A percentile compares a stretch with the other conserved stretches of the same genome.
phyloP scores from a whole-genome alignment of 2,113 vertebrate species.

The Emydura subglobosa region DNA sequence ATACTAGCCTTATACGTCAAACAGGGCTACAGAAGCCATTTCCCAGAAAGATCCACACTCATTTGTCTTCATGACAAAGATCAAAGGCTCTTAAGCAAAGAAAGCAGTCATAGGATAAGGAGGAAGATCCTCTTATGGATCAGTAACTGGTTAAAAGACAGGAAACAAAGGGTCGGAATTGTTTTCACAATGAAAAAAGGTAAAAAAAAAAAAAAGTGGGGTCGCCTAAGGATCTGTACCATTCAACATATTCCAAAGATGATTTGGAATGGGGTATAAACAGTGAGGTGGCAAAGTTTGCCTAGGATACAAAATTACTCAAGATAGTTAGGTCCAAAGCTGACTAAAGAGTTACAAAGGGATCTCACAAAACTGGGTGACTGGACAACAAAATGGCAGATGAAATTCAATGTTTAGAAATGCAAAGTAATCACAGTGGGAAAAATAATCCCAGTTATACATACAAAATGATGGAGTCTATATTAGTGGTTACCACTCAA shows the following conservation, averaged over 20 bases:
- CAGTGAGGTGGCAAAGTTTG: not conserved
- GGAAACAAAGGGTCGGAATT: not conserved
- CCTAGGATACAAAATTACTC: not conserved
- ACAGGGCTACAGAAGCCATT: not conserved
- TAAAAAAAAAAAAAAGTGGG: not conserved
- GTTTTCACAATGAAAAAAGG: not conserved
- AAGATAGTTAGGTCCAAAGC: not conserved
- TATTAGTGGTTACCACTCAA: no score
- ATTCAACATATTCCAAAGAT: not conserved
- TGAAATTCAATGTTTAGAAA: not conserved
- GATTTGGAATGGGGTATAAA: not conserved
- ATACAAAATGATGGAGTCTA: not conserved
- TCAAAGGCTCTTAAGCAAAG: not conserved
- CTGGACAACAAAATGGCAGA: no score
- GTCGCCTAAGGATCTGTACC: not conserved
- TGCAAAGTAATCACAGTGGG: not conserved
- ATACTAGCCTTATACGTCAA: fast-evolving
- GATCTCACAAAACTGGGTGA: not conserved
- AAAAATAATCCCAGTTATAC: not conserved
- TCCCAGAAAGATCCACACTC: not conserved
- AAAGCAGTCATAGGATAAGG: not conserved
- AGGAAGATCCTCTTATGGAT: not conserved
- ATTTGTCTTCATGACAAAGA: not conserved
- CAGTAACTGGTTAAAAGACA: not conserved
- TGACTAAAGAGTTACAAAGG: not conserved